phyloP scores from a whole-genome alignment of 2,113 vertebrate species.

The Dissostichus mawsoni region DNA sequence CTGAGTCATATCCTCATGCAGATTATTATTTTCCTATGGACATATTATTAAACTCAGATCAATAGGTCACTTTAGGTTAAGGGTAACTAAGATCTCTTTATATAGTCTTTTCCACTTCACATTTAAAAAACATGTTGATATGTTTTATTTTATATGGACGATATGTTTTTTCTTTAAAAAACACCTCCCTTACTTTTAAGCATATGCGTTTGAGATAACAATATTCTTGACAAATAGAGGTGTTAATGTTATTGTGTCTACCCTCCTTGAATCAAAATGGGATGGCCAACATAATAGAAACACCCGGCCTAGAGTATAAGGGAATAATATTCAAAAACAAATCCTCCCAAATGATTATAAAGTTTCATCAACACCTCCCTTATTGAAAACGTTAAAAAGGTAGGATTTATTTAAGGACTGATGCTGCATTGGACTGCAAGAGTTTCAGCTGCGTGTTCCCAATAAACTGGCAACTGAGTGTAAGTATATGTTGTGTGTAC shows the following conservation, averaged over 20 bases:
- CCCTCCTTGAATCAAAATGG: background rate
- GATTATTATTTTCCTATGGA: background rate
- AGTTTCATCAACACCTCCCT: too few species aligned
- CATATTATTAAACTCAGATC: background rate
- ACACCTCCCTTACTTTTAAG: too few species aligned
- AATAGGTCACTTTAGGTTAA: accelerated
- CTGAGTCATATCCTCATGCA: background rate
- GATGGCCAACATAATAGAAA: background rate
- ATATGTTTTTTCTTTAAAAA: too few species aligned
- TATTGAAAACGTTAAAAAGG: too few species aligned
- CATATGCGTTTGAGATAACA: background rate
- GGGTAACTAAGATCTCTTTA: background rate
- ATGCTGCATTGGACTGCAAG: background rate
- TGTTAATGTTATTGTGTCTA: background rate
- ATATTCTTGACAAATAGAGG: background rate
- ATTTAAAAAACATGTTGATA: background rate
- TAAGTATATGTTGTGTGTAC: background rate
- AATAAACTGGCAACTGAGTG: background rate
- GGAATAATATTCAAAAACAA: background rate
- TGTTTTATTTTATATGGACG: background rate
- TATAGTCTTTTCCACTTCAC: background rate
- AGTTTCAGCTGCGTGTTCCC: background rate
- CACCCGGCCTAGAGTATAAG: background rate
- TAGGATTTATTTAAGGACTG: background rate
- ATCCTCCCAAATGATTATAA: background rate